phyloP scores from a whole-genome alignment of 2,797 vertebrate species.

The Trachops cirrhosus region DNA sequence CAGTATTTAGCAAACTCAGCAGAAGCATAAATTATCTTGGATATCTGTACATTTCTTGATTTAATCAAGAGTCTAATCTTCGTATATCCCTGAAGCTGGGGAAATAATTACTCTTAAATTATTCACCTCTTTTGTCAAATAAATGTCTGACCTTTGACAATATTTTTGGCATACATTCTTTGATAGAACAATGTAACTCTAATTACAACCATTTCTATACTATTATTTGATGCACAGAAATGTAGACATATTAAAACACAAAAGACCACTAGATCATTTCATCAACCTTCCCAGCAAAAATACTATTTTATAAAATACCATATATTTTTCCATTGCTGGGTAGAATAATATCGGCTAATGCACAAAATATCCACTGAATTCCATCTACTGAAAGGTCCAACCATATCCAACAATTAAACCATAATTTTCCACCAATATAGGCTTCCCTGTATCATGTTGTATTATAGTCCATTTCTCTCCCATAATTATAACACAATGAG shows the following conservation, averaged over 20 bases:
- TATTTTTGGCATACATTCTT: neutral
- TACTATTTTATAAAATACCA: neutral
- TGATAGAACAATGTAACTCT: neutral
- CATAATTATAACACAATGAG: neutral
- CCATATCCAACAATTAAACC: neutral
- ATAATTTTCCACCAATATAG: neutral
- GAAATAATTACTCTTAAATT: neutral
- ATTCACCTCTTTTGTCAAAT: neutral
- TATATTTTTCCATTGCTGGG: neutral
- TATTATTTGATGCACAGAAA: neutral
- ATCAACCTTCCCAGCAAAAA: neutral
- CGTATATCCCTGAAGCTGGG: neutral
- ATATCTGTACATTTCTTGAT: neutral
- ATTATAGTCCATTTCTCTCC: neutral
- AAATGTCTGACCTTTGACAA: neutral
- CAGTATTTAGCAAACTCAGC: neutral
- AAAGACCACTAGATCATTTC: neutral
- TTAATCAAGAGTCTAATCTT: neutral
- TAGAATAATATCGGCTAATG: neutral
- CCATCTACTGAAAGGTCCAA: neutral
- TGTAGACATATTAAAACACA: neutral
- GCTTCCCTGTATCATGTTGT: neutral
- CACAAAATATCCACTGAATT: too few relatives aligned
- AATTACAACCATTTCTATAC: neutral
- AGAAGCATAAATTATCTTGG: neutral